A percentile compares a stretch with the other conserved stretches of the same genome.
phyloP scores from a whole-genome alignment of 2,113 vertebrate genomes.

The Bubo scandiacus region DNA sequence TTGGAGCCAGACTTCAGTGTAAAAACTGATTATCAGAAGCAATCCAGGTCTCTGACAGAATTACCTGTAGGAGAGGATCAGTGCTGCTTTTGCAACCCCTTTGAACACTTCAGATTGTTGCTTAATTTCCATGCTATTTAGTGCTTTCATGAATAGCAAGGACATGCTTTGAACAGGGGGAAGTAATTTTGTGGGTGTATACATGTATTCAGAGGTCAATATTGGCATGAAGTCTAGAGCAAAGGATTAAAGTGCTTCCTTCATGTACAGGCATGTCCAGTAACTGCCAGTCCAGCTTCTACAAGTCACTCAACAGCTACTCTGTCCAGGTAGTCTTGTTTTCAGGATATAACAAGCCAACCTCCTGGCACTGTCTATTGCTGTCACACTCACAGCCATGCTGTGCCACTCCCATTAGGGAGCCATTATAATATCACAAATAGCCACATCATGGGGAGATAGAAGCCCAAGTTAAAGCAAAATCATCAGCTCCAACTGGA shows the following conservation, averaged over 20 bases:
- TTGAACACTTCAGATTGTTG: background rate
- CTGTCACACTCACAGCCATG: accelerated
- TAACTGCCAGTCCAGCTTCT: background rate
- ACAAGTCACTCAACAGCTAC: background rate
- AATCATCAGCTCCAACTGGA: background rate
- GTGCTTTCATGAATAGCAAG: background rate
- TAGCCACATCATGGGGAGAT: accelerated
- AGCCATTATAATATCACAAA: background rate
- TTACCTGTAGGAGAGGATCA: background rate
- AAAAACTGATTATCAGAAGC: background rate
- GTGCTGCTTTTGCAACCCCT: background rate
- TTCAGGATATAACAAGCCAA: background rate
- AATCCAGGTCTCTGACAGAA: background rate
- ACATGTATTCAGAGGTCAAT: background rate
- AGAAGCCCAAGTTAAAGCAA: background rate
- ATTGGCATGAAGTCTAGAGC: background rate
- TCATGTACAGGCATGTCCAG: background rate
- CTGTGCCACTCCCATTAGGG: background rate
- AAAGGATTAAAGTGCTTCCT: background rate
- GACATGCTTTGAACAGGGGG: background rate
- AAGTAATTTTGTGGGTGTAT: background rate
- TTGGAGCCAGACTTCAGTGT: background rate
- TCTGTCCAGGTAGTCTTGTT: background rate
- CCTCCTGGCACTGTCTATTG: background rate
- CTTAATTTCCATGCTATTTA: background rate